Conservation (phyloP, 2,797 vertebrate genomes). For the Taeniopygia guttata region DNA sequence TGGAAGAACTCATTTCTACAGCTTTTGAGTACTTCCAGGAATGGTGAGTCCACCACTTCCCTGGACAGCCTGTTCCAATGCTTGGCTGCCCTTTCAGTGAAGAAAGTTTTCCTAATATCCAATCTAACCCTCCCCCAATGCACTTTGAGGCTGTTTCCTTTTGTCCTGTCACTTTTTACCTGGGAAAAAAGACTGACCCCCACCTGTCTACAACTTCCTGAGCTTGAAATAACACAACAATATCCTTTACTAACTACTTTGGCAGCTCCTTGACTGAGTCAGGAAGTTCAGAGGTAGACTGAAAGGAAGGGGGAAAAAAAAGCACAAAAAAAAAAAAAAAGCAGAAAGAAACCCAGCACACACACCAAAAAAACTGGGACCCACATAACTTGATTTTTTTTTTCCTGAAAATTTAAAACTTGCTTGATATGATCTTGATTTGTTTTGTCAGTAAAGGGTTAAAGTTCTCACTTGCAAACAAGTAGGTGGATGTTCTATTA, state of each 20-base stretch:
- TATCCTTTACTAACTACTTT: conserved; percentile 42
- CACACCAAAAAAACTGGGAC: neutral
- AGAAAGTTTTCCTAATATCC: neutral
- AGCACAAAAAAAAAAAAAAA: fast-evolving
- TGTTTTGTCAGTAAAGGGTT: conserved; percentile 13
- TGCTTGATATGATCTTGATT: neutral
- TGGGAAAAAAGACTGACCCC: neutral
- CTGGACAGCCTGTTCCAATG: neutral
- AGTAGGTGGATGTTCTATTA: conserved; percentile 23
- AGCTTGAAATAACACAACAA: conserved; percentile 14
- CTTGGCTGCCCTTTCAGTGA: neutral
- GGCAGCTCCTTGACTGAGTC: conserved; percentile 19
- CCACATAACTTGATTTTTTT: neutral
- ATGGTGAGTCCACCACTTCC: neutral
- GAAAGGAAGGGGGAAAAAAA: neutral
- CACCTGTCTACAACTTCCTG: conserved; percentile 22
- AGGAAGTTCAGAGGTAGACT: conserved; percentile 46
- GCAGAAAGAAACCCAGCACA: neutral
- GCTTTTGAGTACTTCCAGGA: neutral
- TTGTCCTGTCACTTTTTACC: neutral
- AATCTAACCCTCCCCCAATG: neutral
- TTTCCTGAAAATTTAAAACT: neutral
- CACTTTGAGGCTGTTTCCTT: neutral
- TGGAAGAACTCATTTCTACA: neutral
- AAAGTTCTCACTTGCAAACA: conserved; percentile 11